Percentiles rank a stretch among this genome's conserved stretches.
Conservation (phyloP, 2,113 vertebrate species). For the Arothron firmamentum region DNA sequence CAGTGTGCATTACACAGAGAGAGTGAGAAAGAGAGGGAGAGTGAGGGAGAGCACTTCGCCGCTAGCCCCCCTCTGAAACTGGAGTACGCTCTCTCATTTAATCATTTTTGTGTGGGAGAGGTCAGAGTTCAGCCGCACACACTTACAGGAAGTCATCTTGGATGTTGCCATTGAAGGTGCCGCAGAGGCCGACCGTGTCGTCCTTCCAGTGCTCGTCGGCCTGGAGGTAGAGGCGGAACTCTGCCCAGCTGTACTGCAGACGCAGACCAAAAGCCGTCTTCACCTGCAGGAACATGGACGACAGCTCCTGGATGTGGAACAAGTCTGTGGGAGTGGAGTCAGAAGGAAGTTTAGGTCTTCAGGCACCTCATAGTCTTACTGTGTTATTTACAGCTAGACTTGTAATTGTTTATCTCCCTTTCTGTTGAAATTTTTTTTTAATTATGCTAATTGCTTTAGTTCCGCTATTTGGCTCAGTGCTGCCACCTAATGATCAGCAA, state of each 20-base stretch:
- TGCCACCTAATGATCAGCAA: too few relatives aligned
- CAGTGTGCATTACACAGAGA: conserved; percentile 65
- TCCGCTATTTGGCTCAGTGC: too few relatives aligned
- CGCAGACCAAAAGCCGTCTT: conserved; percentile 80
- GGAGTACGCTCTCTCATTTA: conserved; percentile 20
- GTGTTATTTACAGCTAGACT: too few relatives aligned
- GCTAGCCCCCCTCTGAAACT: conserved; percentile 53
- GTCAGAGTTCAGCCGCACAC: conserved; percentile 29
- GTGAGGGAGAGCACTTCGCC: conserved; percentile 30
- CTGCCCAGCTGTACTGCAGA: conserved; percentile 85
- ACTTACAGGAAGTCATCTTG: conserved; percentile 96
- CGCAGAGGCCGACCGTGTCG: conserved; percentile 88
- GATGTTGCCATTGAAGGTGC: conserved; percentile 95
- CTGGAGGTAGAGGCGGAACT: conserved; percentile 89
- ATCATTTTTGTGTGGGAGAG: conserved; percentile 11
- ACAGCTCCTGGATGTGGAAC: conserved; percentile 87
- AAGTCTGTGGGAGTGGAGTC: conserved; percentile 69
- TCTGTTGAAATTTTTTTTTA: too few relatives aligned
- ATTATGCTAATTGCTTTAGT: too few relatives aligned
- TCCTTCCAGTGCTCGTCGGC: conserved; percentile 85
- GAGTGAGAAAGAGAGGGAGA: conserved; percentile 18
- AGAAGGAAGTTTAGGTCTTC: not conserved
- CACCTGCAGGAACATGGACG: conserved; percentile 89
- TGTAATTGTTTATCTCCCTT: too few relatives aligned
- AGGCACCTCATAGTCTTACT: not conserved